These are phyloP conservation scores for Scaptomyza polygonia DNA, from an alignment of 2,888 invertebrate species.

Conservation along the genomic window DNA sequence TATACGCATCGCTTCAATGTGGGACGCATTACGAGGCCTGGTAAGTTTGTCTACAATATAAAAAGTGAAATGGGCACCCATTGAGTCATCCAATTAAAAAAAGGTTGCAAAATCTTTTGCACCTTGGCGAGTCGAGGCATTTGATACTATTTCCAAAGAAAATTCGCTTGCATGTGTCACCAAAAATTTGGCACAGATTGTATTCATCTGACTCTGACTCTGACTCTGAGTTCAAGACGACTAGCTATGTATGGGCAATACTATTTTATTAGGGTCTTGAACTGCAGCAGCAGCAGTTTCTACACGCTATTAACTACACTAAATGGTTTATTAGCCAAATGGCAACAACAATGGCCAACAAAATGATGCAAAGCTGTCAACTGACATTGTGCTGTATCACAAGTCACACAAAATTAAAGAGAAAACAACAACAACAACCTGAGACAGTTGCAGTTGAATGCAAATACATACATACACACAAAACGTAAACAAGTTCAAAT, in stretches of 20 bases:
- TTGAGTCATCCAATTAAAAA: neutral
- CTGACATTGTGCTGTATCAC: conserved; percentile 36
- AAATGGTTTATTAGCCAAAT: conserved; percentile 71
- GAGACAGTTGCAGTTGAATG: conserved; percentile 17
- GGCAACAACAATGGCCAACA: conserved; percentile 27
- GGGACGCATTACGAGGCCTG: conserved; percentile 94
- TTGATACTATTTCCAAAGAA: too few relatives aligned
- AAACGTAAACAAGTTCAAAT: conserved; percentile 5
- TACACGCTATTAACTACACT: conserved; percentile 74
- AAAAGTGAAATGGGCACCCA: neutral
- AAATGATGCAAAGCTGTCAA: conserved; percentile 30
- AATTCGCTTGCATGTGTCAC: conserved; percentile 3
- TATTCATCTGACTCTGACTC: conserved; percentile 40
- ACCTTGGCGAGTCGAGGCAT: too few relatives aligned
- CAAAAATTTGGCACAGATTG: conserved; percentile 10
- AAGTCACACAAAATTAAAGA: conserved; percentile 1
- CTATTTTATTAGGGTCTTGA: conserved; percentile 64
- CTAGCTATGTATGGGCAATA: too few relatives aligned
- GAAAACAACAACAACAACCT: conserved; percentile 4
- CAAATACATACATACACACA: too few relatives aligned
- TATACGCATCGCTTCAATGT: conserved; percentile 94
- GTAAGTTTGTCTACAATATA: conserved; percentile 84
- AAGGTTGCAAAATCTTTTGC: conserved; percentile 31
- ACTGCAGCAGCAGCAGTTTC: conserved; percentile 48
- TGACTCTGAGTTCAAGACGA: conserved; percentile 51